These are phyloP conservation scores for Drosophila virilis DNA, from an alignment of 1,140 invertebrate species.

Conservation along the genomic window DNA sequence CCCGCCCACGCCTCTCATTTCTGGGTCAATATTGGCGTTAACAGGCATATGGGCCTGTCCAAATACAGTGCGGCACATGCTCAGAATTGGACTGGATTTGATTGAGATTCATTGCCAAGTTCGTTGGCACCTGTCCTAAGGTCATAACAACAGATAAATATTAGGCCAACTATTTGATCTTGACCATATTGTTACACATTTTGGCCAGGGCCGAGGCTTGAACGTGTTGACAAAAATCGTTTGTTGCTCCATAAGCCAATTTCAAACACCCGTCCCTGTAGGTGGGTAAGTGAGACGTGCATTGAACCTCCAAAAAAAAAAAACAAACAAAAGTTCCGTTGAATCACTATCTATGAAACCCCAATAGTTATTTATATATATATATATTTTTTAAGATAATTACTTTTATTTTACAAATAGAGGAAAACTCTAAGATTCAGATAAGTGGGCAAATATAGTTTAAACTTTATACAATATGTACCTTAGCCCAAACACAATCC, in stretches of 20 bases:
- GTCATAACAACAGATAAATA: constrained; percentile 41
- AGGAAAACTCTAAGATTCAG: no score
- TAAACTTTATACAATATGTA: no score
- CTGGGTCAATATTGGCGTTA: constrained; percentile 37
- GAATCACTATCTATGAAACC: not conserved
- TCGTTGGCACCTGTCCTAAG: constrained; percentile 72
- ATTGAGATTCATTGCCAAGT: constrained; percentile 72
- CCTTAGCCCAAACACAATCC: no score
- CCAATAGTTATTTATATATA: no score
- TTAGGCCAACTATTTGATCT: constrained; percentile 61
- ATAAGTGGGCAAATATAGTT: no score
- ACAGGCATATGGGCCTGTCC: constrained; percentile 37
- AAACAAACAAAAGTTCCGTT: constrained; percentile 18
- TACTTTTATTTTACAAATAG: not conserved
- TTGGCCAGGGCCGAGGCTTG: constrained; percentile 53
- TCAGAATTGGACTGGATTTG: constrained; percentile 41
- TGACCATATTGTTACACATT: constrained; percentile 56
- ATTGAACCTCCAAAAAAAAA: no score
- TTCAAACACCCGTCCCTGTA: constrained; percentile 11
- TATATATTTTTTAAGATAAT: not conserved
- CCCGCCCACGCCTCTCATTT: constrained; percentile 43
- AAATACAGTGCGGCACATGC: constrained; percentile 53
- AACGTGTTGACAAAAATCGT: constrained; percentile 54
- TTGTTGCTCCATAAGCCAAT: constrained; percentile 37
- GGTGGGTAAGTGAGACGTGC: constrained; percentile 7